phyloP scores from a whole-genome alignment of 2,797 vertebrate genomes.

The Petrocephalus schoutedeni region DNA sequence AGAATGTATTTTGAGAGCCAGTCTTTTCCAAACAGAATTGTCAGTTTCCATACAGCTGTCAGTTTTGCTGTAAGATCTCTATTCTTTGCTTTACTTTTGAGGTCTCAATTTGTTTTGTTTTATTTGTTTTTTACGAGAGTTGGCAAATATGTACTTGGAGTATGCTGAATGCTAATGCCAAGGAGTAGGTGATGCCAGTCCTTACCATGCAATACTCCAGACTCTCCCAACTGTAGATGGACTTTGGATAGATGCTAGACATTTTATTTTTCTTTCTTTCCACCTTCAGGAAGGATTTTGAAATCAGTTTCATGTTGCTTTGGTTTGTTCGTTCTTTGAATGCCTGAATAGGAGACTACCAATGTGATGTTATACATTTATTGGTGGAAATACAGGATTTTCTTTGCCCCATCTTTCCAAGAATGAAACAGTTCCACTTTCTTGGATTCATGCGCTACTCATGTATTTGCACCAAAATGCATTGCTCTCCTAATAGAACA shows the following conservation, averaged over 20 bases:
- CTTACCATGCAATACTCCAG: slow-evolving; percentile 82
- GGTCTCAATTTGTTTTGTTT: slow-evolving; percentile 63
- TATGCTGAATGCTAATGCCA: slow-evolving; percentile 95
- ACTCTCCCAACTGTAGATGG: slow-evolving; percentile 55
- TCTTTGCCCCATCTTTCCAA: slow-evolving; percentile 69
- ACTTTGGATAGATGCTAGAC: slow-evolving; percentile 61
- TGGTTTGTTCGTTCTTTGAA: slow-evolving; percentile 74
- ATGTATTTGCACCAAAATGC: slow-evolving; percentile 85
- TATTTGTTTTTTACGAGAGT: slow-evolving; percentile 76
- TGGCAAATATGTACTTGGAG: slow-evolving; percentile 98
- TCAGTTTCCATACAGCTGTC: neutral
- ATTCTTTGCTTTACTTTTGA: slow-evolving; percentile 65
- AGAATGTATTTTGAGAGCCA: neutral
- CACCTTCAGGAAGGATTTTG: slow-evolving; percentile 48
- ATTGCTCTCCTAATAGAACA: slow-evolving; percentile 83
- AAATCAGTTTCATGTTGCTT: slow-evolving; percentile 57
- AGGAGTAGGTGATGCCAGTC: slow-evolving; percentile 82
- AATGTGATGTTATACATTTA: slow-evolving; percentile 71
- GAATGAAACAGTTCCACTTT: slow-evolving; percentile 83
- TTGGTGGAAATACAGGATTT: slow-evolving; percentile 76
- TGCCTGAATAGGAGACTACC: slow-evolving; percentile 85
- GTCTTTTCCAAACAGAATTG: neutral
- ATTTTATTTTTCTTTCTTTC: slow-evolving; percentile 33
- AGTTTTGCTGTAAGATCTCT: neutral
- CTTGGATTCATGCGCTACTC: slow-evolving; percentile 76